Conservation (phyloP, 2,113 vertebrate species). For the Phalacrocorax pelagicus region DNA sequence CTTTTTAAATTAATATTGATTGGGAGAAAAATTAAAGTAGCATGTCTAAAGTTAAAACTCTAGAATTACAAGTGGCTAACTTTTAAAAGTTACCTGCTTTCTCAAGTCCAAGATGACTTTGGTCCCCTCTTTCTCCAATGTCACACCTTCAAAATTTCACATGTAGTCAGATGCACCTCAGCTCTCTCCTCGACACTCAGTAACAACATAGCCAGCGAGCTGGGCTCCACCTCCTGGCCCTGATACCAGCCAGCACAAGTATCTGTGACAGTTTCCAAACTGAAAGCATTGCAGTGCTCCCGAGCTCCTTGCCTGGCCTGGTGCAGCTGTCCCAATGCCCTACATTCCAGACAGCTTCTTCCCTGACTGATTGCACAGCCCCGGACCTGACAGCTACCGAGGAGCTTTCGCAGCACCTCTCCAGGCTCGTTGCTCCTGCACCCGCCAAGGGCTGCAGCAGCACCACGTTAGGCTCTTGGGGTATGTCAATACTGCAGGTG, state of each 20-base stretch:
- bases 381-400: fast-evolving
- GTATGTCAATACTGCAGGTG: fast-evolving
- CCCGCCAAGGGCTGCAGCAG: background rate
- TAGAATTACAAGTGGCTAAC: background rate
- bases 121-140: background rate
- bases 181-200: background rate
- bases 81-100: background rate
- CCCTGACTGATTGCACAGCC: background rate
- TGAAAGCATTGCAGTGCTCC: background rate
- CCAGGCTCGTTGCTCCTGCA: background rate
- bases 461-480: fast-evolving
- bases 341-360: conserved; percentile 33
- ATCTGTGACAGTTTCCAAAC: background rate
- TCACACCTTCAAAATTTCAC: background rate
- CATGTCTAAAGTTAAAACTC: background rate
- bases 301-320: background rate
- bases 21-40: background rate
- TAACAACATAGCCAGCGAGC: background rate
- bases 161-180: fast-evolving
- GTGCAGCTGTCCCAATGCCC: conserved; percentile 48
- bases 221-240: background rate
- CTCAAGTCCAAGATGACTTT: background rate
- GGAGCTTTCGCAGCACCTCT: background rate
- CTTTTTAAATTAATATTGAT: background rate
- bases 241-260: background rate